Evolutionary conservation across 2,113 vertebrate genomes (phyloP), one percentile per base, ranked within the genome.

Genomic region (Falco punctatus): DNA sequence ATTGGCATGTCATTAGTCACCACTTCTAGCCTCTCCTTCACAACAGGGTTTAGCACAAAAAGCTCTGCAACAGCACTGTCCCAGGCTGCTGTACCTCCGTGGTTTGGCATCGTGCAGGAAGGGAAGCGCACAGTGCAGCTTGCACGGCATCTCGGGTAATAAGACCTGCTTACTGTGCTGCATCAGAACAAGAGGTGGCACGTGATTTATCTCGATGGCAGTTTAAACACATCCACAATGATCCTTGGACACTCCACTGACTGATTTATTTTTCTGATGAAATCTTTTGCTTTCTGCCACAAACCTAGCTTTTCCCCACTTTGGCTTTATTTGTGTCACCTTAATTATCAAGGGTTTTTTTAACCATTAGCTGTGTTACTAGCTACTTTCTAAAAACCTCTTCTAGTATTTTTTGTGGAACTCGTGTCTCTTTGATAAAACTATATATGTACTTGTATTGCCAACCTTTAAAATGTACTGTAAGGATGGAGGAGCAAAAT

Each of bases 181-280:
- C 13, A 2, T 33, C 40, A 59, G 26, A 38, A 62, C 32, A 22
- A 52, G 49, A 61, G 24, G 19, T 8, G 38, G 44, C 44, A 48
- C 0, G 0, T 15, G 10, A 26, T 79, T 82, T 67, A 22, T n/a
- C 74, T 67, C 5, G 0, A 19, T 26, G 26, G 30, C 24, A 67
- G 4, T 48, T 89, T 35, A 59, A 79, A 90, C 2, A 6, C 35
- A 18, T 6, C 58, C 21, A 9, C 40, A 88, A 5, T 1, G 15
- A 69, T 52, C 46, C 62, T 20, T 10, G 26, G 54, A 57, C 22
- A 32, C 40, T 38, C 40, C 22, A 32, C 16, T 11, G 16, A n/a
- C 5, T 49, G 46, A 54, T 49, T 46, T 44, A 22, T 38, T 93
- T 86, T 62, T 54, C 38, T 49, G 38, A 44, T 22, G 2, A 93